phyloP scores from a whole-genome alignment of 1,140 invertebrate species.

The Branchinecta lindahli region DNA sequence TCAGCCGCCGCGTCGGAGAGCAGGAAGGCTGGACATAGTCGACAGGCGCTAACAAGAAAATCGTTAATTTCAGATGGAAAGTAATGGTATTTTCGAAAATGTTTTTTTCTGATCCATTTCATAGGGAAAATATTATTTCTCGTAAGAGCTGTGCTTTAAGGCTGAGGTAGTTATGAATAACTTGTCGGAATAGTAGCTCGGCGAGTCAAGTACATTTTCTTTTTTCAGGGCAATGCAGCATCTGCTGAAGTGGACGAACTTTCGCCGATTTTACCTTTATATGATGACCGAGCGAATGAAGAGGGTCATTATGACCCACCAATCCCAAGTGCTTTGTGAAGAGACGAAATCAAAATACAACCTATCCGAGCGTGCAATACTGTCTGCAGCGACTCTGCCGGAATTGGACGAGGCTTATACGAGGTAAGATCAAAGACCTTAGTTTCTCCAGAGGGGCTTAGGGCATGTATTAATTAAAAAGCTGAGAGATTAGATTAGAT shows the following conservation, averaged over 20 bases:
- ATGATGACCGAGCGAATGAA: slow-evolving; percentile 83
- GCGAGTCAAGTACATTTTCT: too few species aligned
- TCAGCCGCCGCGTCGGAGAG: too few species aligned
- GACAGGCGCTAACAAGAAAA: too few species aligned
- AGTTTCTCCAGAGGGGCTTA: neutral
- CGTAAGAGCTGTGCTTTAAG: too few species aligned
- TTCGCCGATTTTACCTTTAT: slow-evolving; percentile 72
- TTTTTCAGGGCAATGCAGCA: slow-evolving; percentile 50
- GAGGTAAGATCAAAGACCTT: slow-evolving; percentile 35
- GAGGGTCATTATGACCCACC: slow-evolving; percentile 60
- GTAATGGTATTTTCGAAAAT: too few species aligned
- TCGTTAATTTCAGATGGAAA: too few species aligned
- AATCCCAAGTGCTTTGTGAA: slow-evolving; percentile 52
- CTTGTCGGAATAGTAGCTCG: too few species aligned
- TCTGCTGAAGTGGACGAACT: slow-evolving; percentile 68
- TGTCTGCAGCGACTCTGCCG: slow-evolving; percentile 63
- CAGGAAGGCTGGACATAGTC: too few species aligned
- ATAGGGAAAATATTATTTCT: too few species aligned
- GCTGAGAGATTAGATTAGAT: slow-evolving; percentile 13
- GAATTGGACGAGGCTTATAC: slow-evolving; percentile 79
- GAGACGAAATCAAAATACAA: slow-evolving; percentile 47
- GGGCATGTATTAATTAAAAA: neutral
- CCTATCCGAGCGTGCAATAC: slow-evolving; percentile 60
- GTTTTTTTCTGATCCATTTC: too few species aligned
- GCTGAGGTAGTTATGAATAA: too few species aligned